These are phyloP conservation scores for Rhadina sibilatrix DNA, from an alignment of 2,113 vertebrate species.

Conservation along the genomic window DNA sequence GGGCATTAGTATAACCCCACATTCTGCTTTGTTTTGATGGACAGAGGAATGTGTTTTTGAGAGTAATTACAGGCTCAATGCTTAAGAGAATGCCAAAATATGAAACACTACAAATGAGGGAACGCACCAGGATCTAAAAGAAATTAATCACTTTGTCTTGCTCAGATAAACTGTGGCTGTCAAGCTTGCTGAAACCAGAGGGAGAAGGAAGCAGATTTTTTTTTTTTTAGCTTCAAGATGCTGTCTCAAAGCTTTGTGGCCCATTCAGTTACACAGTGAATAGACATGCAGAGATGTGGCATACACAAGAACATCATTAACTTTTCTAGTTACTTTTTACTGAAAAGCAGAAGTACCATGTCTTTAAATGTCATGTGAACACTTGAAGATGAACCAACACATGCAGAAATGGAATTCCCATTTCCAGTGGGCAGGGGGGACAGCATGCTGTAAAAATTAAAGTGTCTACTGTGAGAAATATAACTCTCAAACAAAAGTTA, in stretches of 20 bases:
- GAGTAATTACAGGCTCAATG: background rate
- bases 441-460: background rate
- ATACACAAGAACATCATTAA: background rate
- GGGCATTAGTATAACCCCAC: background rate
- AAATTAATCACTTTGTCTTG: background rate
- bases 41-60: background rate
- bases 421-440: background rate
- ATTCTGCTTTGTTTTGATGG: background rate
- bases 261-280: background rate
- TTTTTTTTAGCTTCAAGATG: background rate
- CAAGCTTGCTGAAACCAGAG: background rate
- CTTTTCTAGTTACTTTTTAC: background rate
- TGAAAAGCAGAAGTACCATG: background rate
- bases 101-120: background rate
- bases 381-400: background rate
- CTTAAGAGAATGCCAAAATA: background rate
- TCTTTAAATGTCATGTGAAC: background rate
- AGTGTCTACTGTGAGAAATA: background rate
- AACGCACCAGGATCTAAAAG: background rate
- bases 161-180: background rate
- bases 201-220: background rate
- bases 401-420: background rate
- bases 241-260: background rate
- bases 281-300: background rate
- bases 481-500: background rate